Base-by-base conservation (phyloP, 1,140 invertebrate genomes). In the Papilio xuthus region DNA sequence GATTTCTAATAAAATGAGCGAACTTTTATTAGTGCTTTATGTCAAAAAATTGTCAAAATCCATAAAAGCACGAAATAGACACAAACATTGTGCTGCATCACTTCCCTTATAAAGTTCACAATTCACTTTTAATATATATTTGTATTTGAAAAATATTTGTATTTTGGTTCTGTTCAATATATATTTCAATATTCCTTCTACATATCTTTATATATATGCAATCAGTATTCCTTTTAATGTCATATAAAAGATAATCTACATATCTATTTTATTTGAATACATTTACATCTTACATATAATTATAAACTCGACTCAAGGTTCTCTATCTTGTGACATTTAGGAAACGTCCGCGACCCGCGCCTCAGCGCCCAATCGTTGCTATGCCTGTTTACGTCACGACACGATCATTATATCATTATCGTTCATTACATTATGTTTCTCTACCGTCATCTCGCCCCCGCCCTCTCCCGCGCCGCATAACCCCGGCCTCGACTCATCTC, bases 191-290 rank as follows among this genome's bases (percentile, higher is more conserved):
- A 75, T 63, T 78, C 60, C 79, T 79, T 77, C 50, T 10, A 67
- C 26, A 26, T 75, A 79, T 81, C 78, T 82, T 77, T 74, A 80
- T 85, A 85, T 85, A 79, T 83, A 83, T 83, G 82, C 82, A 81
- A 83, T 83, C 78, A 78, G 77, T 79, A 81, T 81, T 83, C 82
- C 81, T 82, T 85, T 75, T 74, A 80, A 79, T 80, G 80, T 79
- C 75, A 78, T 79, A 56, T 78, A 80, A 78, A 80, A 79, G 20
- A 41, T 41, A 47, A 50, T 53, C 37, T 77, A 28, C 69, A 67
- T 76, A 76, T 41, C 74, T 73, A 76, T 37, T 76, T 76, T 60
- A 76, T 76, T 20, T 76, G 32, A 76, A 76, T 60, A 70, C 76
- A 79, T 80, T 79, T 76, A 75, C 78, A 76, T 79, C 7, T 37